A percentile compares a stretch with the other conserved stretches of the same genome.
Conservation (phyloP, 2,113 vertebrate species). For the Tauraco erythrolophus region DNA sequence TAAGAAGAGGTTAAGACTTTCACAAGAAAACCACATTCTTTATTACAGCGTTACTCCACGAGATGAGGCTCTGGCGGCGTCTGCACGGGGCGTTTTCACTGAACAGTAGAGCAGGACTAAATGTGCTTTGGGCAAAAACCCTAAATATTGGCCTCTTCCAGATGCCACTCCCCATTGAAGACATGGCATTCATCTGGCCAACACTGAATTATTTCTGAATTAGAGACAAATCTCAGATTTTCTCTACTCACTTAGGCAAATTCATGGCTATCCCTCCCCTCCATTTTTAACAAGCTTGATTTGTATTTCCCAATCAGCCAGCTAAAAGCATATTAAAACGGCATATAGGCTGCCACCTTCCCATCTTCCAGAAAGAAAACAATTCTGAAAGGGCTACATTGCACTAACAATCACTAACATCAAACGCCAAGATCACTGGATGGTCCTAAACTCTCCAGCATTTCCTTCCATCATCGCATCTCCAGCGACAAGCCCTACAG, state of each 20-base stretch:
- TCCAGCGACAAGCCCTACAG: neutral
- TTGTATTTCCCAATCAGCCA: neutral
- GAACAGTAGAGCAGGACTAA: constrained; percentile 54
- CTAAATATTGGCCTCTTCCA: constrained; percentile 64
- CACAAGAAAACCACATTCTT: constrained; percentile 60
- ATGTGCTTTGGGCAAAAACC: constrained; percentile 59
- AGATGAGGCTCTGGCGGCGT: constrained; percentile 56
- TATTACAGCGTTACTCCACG: constrained; percentile 37
- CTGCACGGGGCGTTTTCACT: constrained; percentile 20
- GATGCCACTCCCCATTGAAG: neutral
- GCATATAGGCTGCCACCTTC: neutral
- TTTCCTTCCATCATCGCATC: neutral
- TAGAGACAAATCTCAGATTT: neutral
- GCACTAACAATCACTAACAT: neutral
- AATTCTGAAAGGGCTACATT: neutral
- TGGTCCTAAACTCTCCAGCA: neutral
- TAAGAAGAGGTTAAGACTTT: constrained; percentile 51
- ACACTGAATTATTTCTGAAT: neutral
- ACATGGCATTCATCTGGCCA: neutral
- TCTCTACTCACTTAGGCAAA: neutral
- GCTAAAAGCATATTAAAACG: neutral
- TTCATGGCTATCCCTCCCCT: neutral
- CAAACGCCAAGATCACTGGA: neutral
- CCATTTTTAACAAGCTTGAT: neutral
- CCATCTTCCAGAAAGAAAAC: neutral